phyloP scores from a whole-genome alignment of 1,140 invertebrate genomes.

The Megalopta genalis region DNA sequence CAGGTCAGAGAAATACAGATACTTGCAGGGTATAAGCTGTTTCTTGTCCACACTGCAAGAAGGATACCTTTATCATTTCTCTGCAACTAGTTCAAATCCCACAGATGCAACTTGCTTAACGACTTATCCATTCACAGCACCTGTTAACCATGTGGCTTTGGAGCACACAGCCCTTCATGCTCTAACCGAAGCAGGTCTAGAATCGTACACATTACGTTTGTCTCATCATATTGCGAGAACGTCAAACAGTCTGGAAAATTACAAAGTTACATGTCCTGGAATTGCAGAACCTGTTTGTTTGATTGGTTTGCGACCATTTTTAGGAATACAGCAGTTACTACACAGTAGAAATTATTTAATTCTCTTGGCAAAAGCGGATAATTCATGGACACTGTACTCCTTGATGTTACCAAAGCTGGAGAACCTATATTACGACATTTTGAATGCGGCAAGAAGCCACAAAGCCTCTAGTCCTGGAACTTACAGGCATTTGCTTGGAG shows the following conservation, averaged over 20 bases:
- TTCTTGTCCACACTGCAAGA: conserved; percentile 82
- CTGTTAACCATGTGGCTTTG: conserved; percentile 84
- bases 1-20: conserved; percentile 73
- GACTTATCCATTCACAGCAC: conserved; percentile 86
- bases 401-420: conserved; percentile 83
- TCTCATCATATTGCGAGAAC: conserved; percentile 80
- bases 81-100: conserved; percentile 63
- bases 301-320: conserved; percentile 86
- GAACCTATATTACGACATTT: conserved; percentile 84
- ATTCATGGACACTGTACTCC: conserved; percentile 85
- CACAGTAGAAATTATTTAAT: conserved; percentile 83
- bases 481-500: conserved; percentile 84
- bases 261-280: conserved; percentile 80
- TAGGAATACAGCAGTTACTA: conserved; percentile 85
- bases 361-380: conserved; percentile 84
- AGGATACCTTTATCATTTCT: conserved; percentile 82
- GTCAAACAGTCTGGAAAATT: conserved; percentile 68
- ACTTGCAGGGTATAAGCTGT: conserved; percentile 77
- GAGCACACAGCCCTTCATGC: conserved; percentile 87
- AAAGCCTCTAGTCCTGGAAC: conserved; percentile 81
- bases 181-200: conserved; percentile 87
- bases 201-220: conserved; percentile 87
- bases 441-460: conserved; percentile 84
- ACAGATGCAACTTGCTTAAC: conserved; percentile 70
- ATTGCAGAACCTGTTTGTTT: conserved; percentile 85